Base-by-base conservation (phyloP, 1,140 invertebrate genomes). In the Drosophila santomea region DNA sequence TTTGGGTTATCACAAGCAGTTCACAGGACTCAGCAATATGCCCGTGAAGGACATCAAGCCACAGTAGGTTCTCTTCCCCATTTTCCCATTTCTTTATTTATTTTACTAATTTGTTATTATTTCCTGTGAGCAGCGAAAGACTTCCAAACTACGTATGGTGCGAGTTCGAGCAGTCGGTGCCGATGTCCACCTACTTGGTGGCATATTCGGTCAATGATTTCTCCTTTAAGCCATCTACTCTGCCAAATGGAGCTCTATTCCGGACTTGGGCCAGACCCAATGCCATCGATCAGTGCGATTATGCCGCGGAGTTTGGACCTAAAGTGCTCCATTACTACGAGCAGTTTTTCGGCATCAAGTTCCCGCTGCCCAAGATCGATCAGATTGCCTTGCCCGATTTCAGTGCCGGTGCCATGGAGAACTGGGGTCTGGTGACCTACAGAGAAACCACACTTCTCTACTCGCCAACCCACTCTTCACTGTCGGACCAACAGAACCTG, bases 11-110 rank as follows among this genome's bases (percentile, higher is more conserved):
- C 92, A 94, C 17, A 91, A 93, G 38, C 93, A 94, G 4, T 95
- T 95, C 80, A 95, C 92, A 0, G 94, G 95, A 0, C 93, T 98
- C 2, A 97, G 96, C 59, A 99, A 99, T 84, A 98, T 98, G 97
- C 95, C 95, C 0, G 41, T 95, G 0, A 74, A 47, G 7, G 50
- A 73, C 1, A 55, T 20, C 0, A 59, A 81, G 1, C 79, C 3
- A 3, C 78, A 91, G 90, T 91, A 57, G 58, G 80, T 78, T 47
- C n/a, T n/a, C 0, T 3, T 0, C 0, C 14, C 7, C 8, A 10
- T 0, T 3, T 0, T 0, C 14, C 7, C 8, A 10, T 0, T 0
- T 10, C 7, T 10, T 32, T 10, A 32, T 32, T 32, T 10, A 32
- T 32, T 32, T n/a, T 61, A 32, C 10, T 2, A 5, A 50, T 11